Conservation (phyloP, 2,113 vertebrate species). For the Peucedramus taeniatus region DNA sequence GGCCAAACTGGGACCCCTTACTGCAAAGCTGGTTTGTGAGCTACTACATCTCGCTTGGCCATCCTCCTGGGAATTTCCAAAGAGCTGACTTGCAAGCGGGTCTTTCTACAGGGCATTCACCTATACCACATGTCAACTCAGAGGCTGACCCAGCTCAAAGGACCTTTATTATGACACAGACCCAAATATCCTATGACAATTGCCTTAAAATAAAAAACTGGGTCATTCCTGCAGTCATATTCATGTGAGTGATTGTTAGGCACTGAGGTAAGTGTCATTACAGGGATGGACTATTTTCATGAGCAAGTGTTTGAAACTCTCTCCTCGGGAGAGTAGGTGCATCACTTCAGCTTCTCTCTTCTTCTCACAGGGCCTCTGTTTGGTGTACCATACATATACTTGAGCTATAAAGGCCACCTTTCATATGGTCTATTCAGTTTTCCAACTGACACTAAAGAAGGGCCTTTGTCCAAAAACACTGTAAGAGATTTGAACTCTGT, state of each 20-base stretch:
- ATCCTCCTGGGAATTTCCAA: not conserved
- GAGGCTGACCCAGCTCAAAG: not conserved
- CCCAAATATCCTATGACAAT: not conserved
- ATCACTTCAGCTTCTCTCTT: not conserved
- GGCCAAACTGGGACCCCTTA: not conserved
- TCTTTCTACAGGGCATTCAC: not conserved
- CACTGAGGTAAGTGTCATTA: not conserved
- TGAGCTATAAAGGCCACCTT: not conserved
- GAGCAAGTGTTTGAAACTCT: not conserved
- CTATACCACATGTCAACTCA: not conserved
- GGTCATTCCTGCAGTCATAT: slow-evolving; percentile 4
- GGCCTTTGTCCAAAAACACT: not conserved
- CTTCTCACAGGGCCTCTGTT: not conserved
- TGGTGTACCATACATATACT: not conserved
- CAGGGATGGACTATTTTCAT: not conserved
- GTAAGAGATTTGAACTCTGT: slow-evolving; percentile 6
- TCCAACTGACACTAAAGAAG: not conserved
- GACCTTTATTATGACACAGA: not conserved
- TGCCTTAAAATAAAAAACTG: slow-evolving; percentile 30
- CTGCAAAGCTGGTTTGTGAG: not conserved
- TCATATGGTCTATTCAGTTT: not conserved
- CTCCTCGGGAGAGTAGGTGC: not conserved
- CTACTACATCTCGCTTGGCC: not conserved
- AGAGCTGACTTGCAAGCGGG: not conserved
- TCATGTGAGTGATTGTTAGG: not conserved